Conservation (phyloP, 1,140 invertebrate species). For the Plectus sambesii region DNA sequence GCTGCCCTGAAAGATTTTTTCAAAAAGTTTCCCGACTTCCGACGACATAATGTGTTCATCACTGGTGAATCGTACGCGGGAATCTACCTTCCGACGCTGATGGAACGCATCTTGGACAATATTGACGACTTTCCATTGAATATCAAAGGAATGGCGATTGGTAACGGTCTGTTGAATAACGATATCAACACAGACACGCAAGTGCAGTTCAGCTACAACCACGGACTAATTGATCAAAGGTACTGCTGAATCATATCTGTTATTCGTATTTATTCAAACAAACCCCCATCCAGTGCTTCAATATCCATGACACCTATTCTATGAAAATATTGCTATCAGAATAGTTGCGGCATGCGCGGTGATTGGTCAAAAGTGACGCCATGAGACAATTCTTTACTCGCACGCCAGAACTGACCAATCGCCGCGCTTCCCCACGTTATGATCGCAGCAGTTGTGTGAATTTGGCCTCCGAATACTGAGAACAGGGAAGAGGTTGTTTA, state of each 20-base stretch:
- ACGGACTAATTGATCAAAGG: slow-evolving; percentile 23
- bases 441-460: too few relatives aligned
- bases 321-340: too few relatives aligned
- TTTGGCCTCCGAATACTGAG: too few relatives aligned
- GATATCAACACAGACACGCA: slow-evolving; percentile 19
- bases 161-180: slow-evolving; percentile 22
- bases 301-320: too few relatives aligned
- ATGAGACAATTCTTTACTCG: too few relatives aligned
- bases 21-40: slow-evolving; percentile 50
- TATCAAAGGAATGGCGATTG: slow-evolving; percentile 25
- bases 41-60: slow-evolving; percentile 46
- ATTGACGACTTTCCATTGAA: slow-evolving; percentile 18
- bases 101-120: slow-evolving; percentile 44
- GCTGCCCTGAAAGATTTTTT: slow-evolving; percentile 50
- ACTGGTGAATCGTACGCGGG: slow-evolving; percentile 49
- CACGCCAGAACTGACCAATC: too few relatives aligned
- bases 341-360: too few relatives aligned
- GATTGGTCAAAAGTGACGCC: too few relatives aligned
- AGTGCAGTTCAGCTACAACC: slow-evolving; percentile 21
- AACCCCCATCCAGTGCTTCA: slow-evolving; percentile 8
- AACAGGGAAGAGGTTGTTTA: too few relatives aligned
- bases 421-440: too few relatives aligned
- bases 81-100: slow-evolving; percentile 50
- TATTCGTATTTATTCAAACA: slow-evolving; percentile 15
- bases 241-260: background rate